These are phyloP conservation scores for Chiridota heheva DNA, from an alignment of 35 echinoderm and acorn worm genomes.

Conservation along the genomic window DNA sequence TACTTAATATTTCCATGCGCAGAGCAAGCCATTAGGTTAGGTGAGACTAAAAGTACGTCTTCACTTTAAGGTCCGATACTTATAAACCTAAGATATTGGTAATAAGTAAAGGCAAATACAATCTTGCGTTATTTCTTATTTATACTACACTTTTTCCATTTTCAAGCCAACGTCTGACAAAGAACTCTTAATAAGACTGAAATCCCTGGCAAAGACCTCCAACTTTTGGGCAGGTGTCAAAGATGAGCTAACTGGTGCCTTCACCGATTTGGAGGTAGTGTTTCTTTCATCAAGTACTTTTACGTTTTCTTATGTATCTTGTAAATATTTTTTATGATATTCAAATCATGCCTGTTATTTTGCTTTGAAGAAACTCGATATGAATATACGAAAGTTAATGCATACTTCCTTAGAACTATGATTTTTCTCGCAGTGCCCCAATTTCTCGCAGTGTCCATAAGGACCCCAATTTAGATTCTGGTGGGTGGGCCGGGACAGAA, in stretches of 20 bases:
- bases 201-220: conserved; percentile 55
- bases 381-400: neutral
- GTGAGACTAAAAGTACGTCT: neutral
- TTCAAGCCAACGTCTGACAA: conserved; percentile 10
- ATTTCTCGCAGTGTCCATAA: neutral
- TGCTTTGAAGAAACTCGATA: neutral
- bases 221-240: conserved; percentile 48
- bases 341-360: neutral
- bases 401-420: neutral
- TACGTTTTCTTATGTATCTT: neutral
- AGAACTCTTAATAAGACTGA: conserved; percentile 36
- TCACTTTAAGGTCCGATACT: neutral
- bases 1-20: too few species aligned
- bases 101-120: neutral
- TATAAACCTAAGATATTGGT: neutral
- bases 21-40: too few species aligned
- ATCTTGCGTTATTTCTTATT: neutral
- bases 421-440: neutral
- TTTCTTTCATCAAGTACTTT: neutral
- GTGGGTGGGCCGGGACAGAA: too few species aligned
- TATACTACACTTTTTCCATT: neutral
- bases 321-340: neutral
- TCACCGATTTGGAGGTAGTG: conserved; percentile 77
- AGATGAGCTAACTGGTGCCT: conserved; percentile 65
- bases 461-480: too few species aligned